Conservation (phyloP, 1,140 invertebrate genomes). For the Hycleus cichorii region DNA sequence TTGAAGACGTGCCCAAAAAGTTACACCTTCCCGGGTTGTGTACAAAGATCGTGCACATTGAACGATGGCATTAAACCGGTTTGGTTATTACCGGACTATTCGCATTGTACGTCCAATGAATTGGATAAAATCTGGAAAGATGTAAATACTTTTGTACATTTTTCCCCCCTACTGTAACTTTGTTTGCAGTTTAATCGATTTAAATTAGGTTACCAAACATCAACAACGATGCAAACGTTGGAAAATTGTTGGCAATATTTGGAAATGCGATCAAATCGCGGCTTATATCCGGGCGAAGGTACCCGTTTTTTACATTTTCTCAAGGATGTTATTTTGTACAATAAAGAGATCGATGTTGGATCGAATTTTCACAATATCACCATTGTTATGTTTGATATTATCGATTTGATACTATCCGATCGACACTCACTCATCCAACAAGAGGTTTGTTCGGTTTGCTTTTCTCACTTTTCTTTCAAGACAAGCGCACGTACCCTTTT, state of each 20-base stretch:
- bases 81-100: constrained; percentile 69
- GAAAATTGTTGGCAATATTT: constrained; percentile 41
- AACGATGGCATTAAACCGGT: constrained; percentile 53
- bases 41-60: constrained; percentile 50
- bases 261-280: constrained; percentile 28
- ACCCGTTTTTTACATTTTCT: constrained; percentile 46
- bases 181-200: constrained; percentile 47
- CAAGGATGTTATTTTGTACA: constrained; percentile 45
- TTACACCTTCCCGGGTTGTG: constrained; percentile 41
- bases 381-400: constrained; percentile 43
- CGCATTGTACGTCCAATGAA: constrained; percentile 58
- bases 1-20: constrained; percentile 52
- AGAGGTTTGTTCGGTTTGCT: constrained; percentile 35
- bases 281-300: constrained; percentile 51
- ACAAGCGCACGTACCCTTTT: too few relatives aligned
- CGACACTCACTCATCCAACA: constrained; percentile 45
- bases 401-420: constrained; percentile 45
- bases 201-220: constrained; percentile 49
- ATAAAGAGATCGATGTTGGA: constrained; percentile 23
- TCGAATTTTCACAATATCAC: constrained; percentile 34
- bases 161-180: constrained; percentile 2
- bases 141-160: constrained; percentile 42
- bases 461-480: too few relatives aligned
- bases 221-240: constrained; percentile 41
- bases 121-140: constrained; percentile 56